Percentiles rank a stretch among this genome's conserved stretches.
Evolutionary conservation across 2,113 vertebrate species (phyloP).

Genomic region (Zapus hudsonius): DNA sequence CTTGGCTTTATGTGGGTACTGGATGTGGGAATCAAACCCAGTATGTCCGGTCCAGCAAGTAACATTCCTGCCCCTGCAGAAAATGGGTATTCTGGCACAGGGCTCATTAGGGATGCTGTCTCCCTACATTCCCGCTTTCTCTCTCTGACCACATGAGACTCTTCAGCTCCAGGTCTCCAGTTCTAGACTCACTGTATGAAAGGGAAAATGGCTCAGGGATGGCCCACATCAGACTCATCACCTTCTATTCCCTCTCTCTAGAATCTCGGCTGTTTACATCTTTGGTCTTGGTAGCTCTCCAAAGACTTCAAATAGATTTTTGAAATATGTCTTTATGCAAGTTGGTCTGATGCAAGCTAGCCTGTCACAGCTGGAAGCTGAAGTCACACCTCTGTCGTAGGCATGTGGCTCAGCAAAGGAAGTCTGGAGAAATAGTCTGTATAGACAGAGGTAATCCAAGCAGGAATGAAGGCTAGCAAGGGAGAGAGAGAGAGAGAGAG

Average conservation of each 20-base stretch:
- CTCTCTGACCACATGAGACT: not conserved
- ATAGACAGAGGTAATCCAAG: not conserved
- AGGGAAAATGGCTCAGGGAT: not conserved
- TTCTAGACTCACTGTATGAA: not conserved
- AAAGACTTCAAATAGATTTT: slow-evolving; percentile 8
- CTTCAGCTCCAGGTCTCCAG: not conserved
- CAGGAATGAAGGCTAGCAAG: not conserved
- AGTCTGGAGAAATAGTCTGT: not conserved
- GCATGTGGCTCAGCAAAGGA: not conserved
- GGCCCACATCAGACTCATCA: not conserved
- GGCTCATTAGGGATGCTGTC: not conserved
- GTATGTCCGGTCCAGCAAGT: too few species aligned
- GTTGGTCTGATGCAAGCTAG: not conserved
- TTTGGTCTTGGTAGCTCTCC: slow-evolving; percentile 16
- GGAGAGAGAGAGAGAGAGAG: not conserved
- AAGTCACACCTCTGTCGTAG: not conserved
- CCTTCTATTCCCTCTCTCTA: not conserved
- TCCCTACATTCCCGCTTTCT: not conserved
- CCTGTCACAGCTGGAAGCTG: not conserved
- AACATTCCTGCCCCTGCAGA: not conserved
- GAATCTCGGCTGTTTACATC: not conserved
- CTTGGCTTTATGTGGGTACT: too few species aligned
- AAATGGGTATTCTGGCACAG: not conserved
- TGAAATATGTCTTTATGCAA: not conserved
- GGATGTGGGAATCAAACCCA: too few species aligned